Percentiles rank a stretch among this genome's conserved stretches.
These are phyloP conservation scores for Patella vulgata DNA, from an alignment of 1,140 invertebrate genomes.

Conservation along the genomic window DNA sequence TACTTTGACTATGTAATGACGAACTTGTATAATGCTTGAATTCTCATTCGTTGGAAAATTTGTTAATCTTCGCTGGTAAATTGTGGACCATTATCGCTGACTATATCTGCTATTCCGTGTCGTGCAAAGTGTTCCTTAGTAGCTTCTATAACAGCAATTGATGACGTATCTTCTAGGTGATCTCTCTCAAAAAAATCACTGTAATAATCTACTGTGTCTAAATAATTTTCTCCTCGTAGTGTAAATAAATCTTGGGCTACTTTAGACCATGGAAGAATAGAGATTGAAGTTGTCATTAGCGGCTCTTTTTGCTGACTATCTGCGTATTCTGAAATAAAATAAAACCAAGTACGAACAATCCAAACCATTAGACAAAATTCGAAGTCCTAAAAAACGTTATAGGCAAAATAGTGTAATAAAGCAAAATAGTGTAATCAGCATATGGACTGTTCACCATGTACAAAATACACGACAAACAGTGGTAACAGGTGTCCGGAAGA, in stretches of 20 bases:
- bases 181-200: slow-evolving; percentile 24
- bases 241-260: slow-evolving; percentile 14
- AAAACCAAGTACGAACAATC: no score
- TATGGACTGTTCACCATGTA: no score
- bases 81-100: slow-evolving; percentile 3
- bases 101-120: slow-evolving; percentile 11
- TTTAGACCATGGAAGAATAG: slow-evolving; percentile 8
- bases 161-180: background rate
- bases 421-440: no score
- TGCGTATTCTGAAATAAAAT: background rate
- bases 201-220: slow-evolving; percentile 18
- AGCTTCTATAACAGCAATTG: background rate
- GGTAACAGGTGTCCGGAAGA: no score
- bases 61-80: background rate
- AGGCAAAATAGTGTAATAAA: no score
- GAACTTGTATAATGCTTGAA: slow-evolving; percentile 7
- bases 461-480: no score
- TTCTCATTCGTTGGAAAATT: background rate
- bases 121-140: slow-evolving; percentile 11
- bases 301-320: slow-evolving; percentile 1
- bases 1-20: slow-evolving; percentile 9
- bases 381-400: no score
- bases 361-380: no score
- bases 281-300: background rate
- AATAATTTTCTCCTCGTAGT: background rate